Evolutionary conservation across 1,140 invertebrate species (phyloP).

Genomic region (Thrips palmi): DNA sequence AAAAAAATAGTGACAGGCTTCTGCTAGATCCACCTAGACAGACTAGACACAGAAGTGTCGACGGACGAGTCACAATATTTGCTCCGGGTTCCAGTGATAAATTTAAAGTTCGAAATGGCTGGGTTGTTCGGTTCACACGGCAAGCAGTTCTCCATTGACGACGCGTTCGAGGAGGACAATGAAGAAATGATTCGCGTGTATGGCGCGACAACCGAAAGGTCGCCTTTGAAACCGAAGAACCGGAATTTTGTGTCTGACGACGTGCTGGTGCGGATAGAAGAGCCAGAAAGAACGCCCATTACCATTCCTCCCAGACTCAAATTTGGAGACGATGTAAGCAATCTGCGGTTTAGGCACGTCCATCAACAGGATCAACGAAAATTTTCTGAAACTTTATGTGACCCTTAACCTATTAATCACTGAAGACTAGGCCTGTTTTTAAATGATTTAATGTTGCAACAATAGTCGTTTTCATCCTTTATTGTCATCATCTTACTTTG

Average conservation of each 20-base stretch:
- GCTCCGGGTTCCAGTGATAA: too few species aligned
- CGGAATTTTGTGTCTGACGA: slow-evolving; percentile 14
- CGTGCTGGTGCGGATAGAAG: slow-evolving; percentile 14
- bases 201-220: slow-evolving; percentile 41
- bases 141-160: slow-evolving; percentile 58
- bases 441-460: too few species aligned
- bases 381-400: too few species aligned
- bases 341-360: too few species aligned
- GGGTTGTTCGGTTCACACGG: slow-evolving; percentile 26
- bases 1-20: too few species aligned
- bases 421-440: too few species aligned
- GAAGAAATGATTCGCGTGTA: slow-evolving; percentile 54
- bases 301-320: slow-evolving; percentile 9
- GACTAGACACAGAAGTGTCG: too few species aligned
- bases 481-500: slow-evolving; percentile 1
- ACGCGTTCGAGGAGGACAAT: slow-evolving; percentile 63
- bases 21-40: too few species aligned
- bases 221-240: slow-evolving; percentile 24
- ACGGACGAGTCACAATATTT: too few species aligned
- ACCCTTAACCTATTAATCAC: too few species aligned
- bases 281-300: slow-evolving; percentile 9
- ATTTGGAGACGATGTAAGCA: slow-evolving; percentile 19
- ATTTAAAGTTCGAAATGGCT: too few species aligned
- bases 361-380: too few species aligned
- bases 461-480: neutral